phyloP scores from a whole-genome alignment of 2,797 vertebrate species.

The Sebastes diaconus region DNA sequence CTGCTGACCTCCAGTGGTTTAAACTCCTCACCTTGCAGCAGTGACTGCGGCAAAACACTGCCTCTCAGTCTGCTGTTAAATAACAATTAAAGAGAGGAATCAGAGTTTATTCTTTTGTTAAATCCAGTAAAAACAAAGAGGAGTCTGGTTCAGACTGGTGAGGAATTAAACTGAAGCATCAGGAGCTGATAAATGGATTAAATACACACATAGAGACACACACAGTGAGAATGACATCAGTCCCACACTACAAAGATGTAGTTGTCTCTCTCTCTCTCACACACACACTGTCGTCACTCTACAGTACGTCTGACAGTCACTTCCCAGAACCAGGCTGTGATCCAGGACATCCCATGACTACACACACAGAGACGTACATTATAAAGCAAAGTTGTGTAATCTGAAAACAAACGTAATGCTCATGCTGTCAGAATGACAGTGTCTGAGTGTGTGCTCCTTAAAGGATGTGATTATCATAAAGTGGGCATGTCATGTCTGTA shows the following conservation, averaged over 20 bases:
- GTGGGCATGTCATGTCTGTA: too few relatives aligned
- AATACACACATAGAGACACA: not conserved
- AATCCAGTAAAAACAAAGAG: not conserved
- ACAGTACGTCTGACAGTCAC: not conserved
- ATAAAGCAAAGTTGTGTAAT: not conserved
- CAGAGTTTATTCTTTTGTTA: fast-evolving
- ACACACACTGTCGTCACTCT: not conserved
- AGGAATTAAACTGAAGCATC: not conserved
- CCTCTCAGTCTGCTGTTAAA: not conserved
- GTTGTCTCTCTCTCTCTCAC: not conserved
- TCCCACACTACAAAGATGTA: constrained; percentile 17
- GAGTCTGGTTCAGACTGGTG: not conserved
- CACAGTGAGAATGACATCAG: constrained; percentile 4
- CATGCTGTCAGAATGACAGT: not conserved
- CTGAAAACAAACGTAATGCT: not conserved
- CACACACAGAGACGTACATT: not conserved
- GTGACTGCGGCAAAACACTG: not conserved
- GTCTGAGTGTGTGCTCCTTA: not conserved
- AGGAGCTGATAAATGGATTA: not conserved
- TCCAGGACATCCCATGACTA: not conserved
- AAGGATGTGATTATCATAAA: too few relatives aligned
- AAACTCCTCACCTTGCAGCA: not conserved
- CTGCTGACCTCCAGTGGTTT: constrained; percentile 10
- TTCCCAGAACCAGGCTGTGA: not conserved
- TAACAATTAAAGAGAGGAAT: not conserved